These are phyloP conservation scores for Saturnia pavonia DNA, from an alignment of 2,888 invertebrate genomes.

Conservation along the genomic window DNA sequence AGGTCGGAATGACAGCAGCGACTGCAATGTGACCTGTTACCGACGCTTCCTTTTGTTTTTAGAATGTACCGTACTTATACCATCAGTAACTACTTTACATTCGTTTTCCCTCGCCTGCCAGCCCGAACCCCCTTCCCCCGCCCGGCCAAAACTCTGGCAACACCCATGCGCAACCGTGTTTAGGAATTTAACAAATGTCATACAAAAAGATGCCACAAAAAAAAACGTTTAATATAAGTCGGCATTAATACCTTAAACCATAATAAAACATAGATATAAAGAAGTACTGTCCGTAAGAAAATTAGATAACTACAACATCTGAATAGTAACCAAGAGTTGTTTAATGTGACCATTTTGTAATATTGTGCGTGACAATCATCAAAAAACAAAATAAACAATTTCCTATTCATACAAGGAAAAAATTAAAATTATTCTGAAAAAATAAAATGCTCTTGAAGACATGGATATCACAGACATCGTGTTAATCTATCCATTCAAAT, in stretches of 20 bases:
- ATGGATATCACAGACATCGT: too few relatives aligned
- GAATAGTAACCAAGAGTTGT: background rate
- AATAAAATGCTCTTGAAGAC: background rate
- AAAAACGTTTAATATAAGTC: background rate
- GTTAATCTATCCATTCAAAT: background rate
- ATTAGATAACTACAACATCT: background rate
- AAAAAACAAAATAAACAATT: background rate
- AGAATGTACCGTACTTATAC: too few relatives aligned
- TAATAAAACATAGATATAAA: background rate
- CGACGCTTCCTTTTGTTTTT: too few relatives aligned
- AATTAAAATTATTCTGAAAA: background rate
- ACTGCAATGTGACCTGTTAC: too few relatives aligned
- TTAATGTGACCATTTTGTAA: background rate
- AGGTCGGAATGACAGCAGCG: too few relatives aligned
- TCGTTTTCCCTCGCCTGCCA: too few relatives aligned
- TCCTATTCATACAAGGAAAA: background rate
- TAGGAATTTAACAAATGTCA: background rate
- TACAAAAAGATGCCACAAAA: background rate
- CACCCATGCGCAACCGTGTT: too few relatives aligned
- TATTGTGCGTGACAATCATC: background rate
- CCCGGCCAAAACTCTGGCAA: too few relatives aligned
- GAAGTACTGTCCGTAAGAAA: background rate
- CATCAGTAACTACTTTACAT: too few relatives aligned
- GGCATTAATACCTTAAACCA: background rate
- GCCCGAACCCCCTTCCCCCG: too few relatives aligned